Evolutionary conservation across 2,113 vertebrate species (phyloP).

Genomic region (Corythoichthys intestinalis): DNA sequence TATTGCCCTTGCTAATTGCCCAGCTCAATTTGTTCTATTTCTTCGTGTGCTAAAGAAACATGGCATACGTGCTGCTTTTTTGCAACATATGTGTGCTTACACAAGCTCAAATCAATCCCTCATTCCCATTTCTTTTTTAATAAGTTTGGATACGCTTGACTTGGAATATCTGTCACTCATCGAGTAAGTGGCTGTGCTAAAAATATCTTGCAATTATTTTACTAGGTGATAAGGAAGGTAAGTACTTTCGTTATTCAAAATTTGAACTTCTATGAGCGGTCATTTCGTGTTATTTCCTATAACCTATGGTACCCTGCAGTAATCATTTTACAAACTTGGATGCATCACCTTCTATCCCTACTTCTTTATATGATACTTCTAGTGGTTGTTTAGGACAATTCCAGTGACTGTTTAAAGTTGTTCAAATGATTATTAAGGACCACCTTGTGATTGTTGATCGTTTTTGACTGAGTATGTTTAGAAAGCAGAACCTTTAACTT

Average conservation of each 20-base stretch:
- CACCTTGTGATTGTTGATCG: not conserved
- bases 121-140: slow-evolving; percentile 18
- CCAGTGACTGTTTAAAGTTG: slow-evolving; percentile 14
- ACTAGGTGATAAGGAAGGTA: not conserved
- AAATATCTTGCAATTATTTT: not conserved
- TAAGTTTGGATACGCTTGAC: slow-evolving; percentile 12
- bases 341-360: not conserved
- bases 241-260: not conserved
- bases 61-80: slow-evolving; percentile 31
- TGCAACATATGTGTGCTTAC: not conserved
- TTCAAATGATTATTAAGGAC: slow-evolving; percentile 14
- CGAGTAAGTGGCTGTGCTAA: slow-evolving; percentile 6
- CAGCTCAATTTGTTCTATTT: slow-evolving; percentile 40
- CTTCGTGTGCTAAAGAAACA: slow-evolving; percentile 35
- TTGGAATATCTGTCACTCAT: slow-evolving; percentile 9
- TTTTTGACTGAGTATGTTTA: too few species aligned
- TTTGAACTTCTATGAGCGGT: not conserved
- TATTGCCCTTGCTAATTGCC: slow-evolving; percentile 39
- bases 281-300: not conserved
- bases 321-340: not conserved
- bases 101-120: not conserved
- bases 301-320: not conserved
- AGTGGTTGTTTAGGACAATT: slow-evolving; percentile 32
- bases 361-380: not conserved
- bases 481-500: too few species aligned